Base-by-base conservation (phyloP, 2,888 invertebrate species). In the Rhagonycha fulva region DNA sequence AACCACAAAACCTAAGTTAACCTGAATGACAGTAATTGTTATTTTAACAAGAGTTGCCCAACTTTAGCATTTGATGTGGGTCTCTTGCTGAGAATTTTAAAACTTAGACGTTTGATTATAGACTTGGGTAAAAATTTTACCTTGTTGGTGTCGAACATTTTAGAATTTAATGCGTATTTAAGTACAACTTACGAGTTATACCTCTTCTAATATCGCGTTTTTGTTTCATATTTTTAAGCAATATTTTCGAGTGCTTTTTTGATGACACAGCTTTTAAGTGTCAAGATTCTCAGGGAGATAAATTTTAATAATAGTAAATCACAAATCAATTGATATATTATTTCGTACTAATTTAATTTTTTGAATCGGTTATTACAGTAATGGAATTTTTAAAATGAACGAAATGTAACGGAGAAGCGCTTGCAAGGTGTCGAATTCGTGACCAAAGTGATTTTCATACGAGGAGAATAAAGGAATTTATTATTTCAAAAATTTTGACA, bases 21-120 rank as follows among this genome's bases (percentile, higher is more conserved):
- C 80, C 78, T 76, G 78, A 86, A 85, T 85, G 84, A 86, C 86
- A 85, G 86, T 85, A 84, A 86, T 86, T 83, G 84, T 83, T 82
- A 82, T 82, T 84, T 83, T 80, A 80, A 80, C 82, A 79, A 74
- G 74, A 82, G 81, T 80, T 77, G 81, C 68, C 79, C 82, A 80
- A 60, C 32, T 74, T 9, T 67, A 66, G 62, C 19, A 47, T 61
- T 71, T n/a, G 19, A 19, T 24, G 19, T 66, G 26, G 47, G 62
- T 66, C 26, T 66, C 12, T 24, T 7, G 26, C 30, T 14, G 24
- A 28, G 30, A 19, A 28, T 14, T 68, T 30, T 12, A 70, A 24
- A 12, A 19, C 62, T 28, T 70, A 74, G 30, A 10, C 79, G 82
- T 62, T 30, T 77, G 75, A 69, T 68, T 81, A 78, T 70, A 74